Percentiles rank a stretch among this genome's conserved stretches.
Evolutionary conservation across 2,888 invertebrate genomes (phyloP).

Genomic region (Nomada flava): DNA sequence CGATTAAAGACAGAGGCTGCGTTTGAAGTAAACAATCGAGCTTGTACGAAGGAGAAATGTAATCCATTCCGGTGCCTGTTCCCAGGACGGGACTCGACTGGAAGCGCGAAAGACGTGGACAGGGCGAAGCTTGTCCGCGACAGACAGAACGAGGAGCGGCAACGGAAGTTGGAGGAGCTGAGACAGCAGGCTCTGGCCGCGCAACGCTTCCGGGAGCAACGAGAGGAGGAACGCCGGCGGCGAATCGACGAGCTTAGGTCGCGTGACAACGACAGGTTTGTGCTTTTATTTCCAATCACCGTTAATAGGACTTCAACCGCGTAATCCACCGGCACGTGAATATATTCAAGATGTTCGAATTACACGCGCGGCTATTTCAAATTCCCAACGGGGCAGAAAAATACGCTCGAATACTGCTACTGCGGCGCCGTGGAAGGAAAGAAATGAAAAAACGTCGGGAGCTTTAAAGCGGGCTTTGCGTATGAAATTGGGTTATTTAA

Average conservation of each 20-base stretch:
- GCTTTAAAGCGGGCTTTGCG: not conserved
- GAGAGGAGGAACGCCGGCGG: slow-evolving; percentile 93
- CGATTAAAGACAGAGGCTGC: slow-evolving; percentile 23
- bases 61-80: slow-evolving; percentile 63
- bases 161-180: slow-evolving; percentile 94
- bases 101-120: slow-evolving; percentile 81
- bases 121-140: slow-evolving; percentile 89
- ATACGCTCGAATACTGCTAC: not conserved
- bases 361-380: not conserved
- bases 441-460: not conserved
- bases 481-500: slow-evolving; percentile 32
- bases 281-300: slow-evolving; percentile 10
- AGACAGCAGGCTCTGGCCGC: slow-evolving; percentile 95
- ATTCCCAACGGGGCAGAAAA: not conserved
- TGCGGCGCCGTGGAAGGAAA: no score
- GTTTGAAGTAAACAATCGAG: slow-evolving; percentile 2
- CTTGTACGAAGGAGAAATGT: not conserved
- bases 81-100: slow-evolving; percentile 81
- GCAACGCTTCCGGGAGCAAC: slow-evolving; percentile 94
- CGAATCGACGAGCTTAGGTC: slow-evolving; percentile 93
- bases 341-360: not conserved
- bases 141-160: slow-evolving; percentile 95
- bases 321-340: slow-evolving; percentile 1
- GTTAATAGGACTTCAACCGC: not conserved
- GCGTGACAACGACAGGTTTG: slow-evolving; percentile 89